phyloP scores from a whole-genome alignment of 2,888 invertebrate genomes.

The Tipula confusa region DNA sequence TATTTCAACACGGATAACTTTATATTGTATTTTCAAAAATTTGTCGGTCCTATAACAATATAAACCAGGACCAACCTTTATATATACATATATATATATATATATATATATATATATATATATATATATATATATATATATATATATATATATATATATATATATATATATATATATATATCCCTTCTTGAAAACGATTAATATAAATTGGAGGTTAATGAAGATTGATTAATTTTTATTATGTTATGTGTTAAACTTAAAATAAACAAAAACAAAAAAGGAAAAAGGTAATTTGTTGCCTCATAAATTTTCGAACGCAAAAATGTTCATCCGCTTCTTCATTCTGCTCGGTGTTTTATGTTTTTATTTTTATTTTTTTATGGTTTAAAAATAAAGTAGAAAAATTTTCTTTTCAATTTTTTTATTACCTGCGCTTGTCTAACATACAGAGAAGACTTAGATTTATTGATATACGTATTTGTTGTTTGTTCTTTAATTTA shows the following conservation, averaged over 20 bases:
- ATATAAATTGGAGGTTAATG: constrained; percentile 28
- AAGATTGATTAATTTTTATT: constrained; percentile 30
- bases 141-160: background rate
- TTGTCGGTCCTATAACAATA: no score
- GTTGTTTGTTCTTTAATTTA: background rate
- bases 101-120: no score
- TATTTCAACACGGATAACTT: no score
- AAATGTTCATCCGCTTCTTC: background rate
- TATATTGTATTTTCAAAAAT: no score
- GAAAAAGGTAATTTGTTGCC: constrained; percentile 26
- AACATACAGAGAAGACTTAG: background rate
- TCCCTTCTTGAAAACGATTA: constrained; percentile 27
- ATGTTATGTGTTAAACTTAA: background rate
- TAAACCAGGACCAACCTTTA: no score
- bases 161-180: background rate
- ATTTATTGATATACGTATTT: background rate
- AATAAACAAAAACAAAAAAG: background rate
- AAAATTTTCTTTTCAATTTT: background rate
- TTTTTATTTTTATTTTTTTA: background rate
- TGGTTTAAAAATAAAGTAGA: background rate
- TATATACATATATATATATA: no score
- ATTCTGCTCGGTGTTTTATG: background rate
- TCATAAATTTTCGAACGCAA: constrained; percentile 20
- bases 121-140: no score
- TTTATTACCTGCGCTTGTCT: background rate